Conservation (phyloP, 2,797 vertebrate species). For the Eremophila alpestris region DNA sequence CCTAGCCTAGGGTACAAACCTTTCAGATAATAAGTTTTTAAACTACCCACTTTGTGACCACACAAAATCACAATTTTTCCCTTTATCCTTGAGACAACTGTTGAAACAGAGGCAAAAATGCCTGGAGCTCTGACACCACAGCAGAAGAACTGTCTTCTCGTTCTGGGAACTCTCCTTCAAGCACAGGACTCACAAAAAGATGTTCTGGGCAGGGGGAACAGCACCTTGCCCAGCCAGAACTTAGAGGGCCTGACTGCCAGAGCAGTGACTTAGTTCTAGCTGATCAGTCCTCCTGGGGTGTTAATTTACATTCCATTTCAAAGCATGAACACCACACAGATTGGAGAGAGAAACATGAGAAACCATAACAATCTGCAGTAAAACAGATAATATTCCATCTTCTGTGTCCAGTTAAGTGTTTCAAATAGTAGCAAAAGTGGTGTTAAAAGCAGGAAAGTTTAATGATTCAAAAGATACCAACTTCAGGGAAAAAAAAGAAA, state of each 20-base stretch:
- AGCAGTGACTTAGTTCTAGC: not conserved
- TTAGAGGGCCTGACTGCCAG: not conserved
- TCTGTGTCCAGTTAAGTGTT: not conserved
- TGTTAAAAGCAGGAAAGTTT: not conserved
- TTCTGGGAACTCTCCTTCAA: not conserved
- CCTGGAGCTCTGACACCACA: not conserved
- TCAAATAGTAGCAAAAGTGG: not conserved
- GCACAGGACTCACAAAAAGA: not conserved
- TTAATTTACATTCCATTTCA: not conserved
- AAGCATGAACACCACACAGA: not conserved
- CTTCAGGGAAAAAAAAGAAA: not conserved
- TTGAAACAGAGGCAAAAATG: not conserved
- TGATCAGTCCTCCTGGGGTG: not conserved
- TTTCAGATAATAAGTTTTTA: not conserved
- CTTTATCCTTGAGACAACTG: not conserved
- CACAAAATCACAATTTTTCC: not conserved
- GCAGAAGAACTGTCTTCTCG: accelerated
- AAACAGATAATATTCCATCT: not conserved
- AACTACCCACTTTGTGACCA: not conserved
- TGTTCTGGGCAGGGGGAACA: not conserved
- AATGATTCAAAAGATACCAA: not conserved
- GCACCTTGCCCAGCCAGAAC: not conserved
- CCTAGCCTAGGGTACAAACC: not conserved
- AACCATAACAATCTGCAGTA: not conserved
- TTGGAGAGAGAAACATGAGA: not conserved